These are phyloP conservation scores for Heliconius erato DNA, from an alignment of 2,888 invertebrate genomes.

Conservation along the genomic window DNA sequence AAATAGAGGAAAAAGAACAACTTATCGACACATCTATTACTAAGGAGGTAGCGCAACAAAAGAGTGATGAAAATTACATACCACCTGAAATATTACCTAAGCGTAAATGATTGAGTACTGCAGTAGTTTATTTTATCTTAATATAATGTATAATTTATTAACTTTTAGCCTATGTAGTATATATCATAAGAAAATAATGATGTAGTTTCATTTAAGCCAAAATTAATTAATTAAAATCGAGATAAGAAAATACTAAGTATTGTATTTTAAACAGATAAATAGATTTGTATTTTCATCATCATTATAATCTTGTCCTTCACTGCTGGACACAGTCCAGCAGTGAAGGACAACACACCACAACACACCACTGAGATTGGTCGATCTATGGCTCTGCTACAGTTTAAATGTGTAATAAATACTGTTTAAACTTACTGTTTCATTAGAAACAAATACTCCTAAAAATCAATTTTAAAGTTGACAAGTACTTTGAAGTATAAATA, in stretches of 20 bases:
- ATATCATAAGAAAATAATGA: neutral
- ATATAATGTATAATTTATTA: conserved; percentile 3
- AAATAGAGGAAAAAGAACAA: conserved; percentile 87
- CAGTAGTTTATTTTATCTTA: conserved; percentile 20
- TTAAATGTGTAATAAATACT: neutral
- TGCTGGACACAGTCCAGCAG: no score
- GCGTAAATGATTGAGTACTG: conserved; percentile 60
- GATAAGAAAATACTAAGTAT: neutral
- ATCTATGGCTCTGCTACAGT: neutral
- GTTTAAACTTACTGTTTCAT: no score
- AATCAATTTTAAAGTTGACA: neutral
- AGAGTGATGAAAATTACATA: conserved; percentile 87
- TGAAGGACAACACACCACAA: no score
- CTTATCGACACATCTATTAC: conserved; percentile 61
- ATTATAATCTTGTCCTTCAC: no score
- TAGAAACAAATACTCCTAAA: neutral
- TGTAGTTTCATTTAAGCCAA: neutral
- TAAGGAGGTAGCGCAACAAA: conserved; percentile 80
- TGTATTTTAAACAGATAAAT: no score
- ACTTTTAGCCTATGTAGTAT: neutral
- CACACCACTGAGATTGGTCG: neutral
- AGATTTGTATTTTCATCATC: no score
- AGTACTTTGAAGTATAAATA: neutral
- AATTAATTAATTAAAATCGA: neutral
- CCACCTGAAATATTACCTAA: conserved; percentile 88